A percentile compares a stretch with the other conserved stretches of the same genome.
These are phyloP conservation scores for Morone chrysops DNA, from an alignment of 2,113 vertebrate species.

Conservation along the genomic window DNA sequence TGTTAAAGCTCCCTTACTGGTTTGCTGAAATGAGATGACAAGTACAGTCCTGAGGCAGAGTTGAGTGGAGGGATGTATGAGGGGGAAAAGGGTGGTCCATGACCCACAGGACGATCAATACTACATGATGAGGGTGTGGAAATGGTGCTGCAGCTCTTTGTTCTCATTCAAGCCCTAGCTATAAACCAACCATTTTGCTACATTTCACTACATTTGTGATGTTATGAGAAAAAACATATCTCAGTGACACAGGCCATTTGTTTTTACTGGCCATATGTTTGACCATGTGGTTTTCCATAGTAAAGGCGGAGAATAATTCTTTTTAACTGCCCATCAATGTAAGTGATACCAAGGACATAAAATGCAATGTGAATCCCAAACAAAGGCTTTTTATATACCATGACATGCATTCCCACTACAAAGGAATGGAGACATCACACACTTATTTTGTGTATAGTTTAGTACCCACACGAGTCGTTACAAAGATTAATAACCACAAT, in stretches of 20 bases:
- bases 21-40: slow-evolving; percentile 59
- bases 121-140: slow-evolving; percentile 42
- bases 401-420: slow-evolving; percentile 16
- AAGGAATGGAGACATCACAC: slow-evolving; percentile 16
- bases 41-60: slow-evolving; percentile 31
- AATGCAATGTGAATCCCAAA: slow-evolving; percentile 45
- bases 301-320: slow-evolving; percentile 41
- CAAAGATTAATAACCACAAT: slow-evolving; percentile 37
- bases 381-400: slow-evolving; percentile 29
- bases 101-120: slow-evolving; percentile 62
- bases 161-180: slow-evolving; percentile 32
- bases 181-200: slow-evolving; percentile 30
- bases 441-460: neutral
- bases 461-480: slow-evolving; percentile 24
- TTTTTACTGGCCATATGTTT: slow-evolving; percentile 55
- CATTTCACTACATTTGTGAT: slow-evolving; percentile 24
- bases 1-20: slow-evolving; percentile 47
- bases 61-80: neutral
- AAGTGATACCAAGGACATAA: slow-evolving; percentile 54
- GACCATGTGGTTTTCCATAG: slow-evolving; percentile 55
- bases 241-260: slow-evolving; percentile 50
- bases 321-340: slow-evolving; percentile 56
- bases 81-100: neutral
- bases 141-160: slow-evolving; percentile 52
- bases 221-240: slow-evolving; percentile 48